Evolutionary conservation across 2,113 vertebrate species (phyloP).

Genomic region (Phylloscopus whistleri): DNA sequence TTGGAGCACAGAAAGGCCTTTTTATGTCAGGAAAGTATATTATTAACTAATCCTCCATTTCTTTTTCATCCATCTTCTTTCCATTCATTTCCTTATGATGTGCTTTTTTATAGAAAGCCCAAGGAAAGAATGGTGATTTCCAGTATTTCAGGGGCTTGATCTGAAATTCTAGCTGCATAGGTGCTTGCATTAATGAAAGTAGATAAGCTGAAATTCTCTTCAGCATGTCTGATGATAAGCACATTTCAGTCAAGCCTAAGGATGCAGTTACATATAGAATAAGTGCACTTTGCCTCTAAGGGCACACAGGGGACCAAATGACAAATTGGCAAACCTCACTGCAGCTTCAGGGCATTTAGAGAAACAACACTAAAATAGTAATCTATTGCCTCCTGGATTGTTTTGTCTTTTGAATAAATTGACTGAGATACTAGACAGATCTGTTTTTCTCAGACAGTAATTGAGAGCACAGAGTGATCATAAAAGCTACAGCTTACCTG

Average conservation of each 20-base stretch:
- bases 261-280: neutral
- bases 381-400: neutral
- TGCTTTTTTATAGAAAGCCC: neutral
- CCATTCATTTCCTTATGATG: neutral
- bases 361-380: neutral
- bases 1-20: neutral
- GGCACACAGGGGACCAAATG: neutral
- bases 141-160: neutral
- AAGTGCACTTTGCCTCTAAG: neutral
- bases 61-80: neutral
- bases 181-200: neutral
- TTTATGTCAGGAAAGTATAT: neutral
- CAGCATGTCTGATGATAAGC: neutral
- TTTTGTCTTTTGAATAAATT: neutral
- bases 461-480: neutral
- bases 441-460: neutral
- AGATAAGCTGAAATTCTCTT: neutral
- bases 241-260: conserved; percentile 3
- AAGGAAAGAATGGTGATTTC: neutral
- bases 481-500: neutral
- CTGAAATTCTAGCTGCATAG: neutral
- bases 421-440: neutral
- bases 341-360: neutral
- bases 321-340: neutral
- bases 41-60: neutral